phyloP scores from a whole-genome alignment of 2,888 invertebrate genomes.

The Sesia bembeciformis region DNA sequence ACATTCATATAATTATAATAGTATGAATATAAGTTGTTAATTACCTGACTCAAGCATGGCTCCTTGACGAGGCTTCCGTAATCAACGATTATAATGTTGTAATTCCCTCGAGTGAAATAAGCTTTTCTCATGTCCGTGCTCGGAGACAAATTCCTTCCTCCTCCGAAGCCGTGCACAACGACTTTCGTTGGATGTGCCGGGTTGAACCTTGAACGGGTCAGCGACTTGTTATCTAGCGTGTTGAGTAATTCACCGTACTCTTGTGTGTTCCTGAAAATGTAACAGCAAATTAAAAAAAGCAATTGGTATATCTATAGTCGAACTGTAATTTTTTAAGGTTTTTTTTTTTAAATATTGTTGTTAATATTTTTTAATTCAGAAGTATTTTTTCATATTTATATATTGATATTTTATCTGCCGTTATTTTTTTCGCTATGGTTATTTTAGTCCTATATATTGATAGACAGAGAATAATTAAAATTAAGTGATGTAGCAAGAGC shows the following conservation, averaged over 20 bases:
- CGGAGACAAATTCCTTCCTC: conserved; percentile 85
- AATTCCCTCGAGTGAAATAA: conserved; percentile 85
- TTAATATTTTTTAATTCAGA: neutral
- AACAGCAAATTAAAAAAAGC: conserved; percentile 1
- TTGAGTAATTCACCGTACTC: conserved; percentile 81
- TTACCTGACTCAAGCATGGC: conserved; percentile 86
- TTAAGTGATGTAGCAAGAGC: too few species aligned
- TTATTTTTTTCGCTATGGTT: too few species aligned
- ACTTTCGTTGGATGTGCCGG: conserved; percentile 87
- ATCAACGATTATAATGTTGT: conserved; percentile 91
- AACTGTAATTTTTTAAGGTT: neutral
- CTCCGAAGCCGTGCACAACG: conserved; percentile 93
- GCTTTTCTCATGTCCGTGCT: conserved; percentile 90
- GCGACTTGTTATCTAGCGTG: conserved; percentile 79
- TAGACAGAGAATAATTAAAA: too few species aligned
- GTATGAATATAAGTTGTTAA: neutral
- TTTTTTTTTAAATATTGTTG: neutral
- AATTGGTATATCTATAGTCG: too few species aligned
- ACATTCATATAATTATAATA: too few species aligned
- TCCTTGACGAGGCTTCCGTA: conserved; percentile 86
- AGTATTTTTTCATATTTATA: neutral
- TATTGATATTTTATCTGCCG: too few species aligned
- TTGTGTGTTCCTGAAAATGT: conserved; percentile 79
- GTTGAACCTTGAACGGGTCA: conserved; percentile 85
- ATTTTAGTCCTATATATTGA: too few species aligned